Evolutionary conservation across 2,113 vertebrate genomes (phyloP).

Genomic region (Leptobrachium ailaonicum): DNA sequence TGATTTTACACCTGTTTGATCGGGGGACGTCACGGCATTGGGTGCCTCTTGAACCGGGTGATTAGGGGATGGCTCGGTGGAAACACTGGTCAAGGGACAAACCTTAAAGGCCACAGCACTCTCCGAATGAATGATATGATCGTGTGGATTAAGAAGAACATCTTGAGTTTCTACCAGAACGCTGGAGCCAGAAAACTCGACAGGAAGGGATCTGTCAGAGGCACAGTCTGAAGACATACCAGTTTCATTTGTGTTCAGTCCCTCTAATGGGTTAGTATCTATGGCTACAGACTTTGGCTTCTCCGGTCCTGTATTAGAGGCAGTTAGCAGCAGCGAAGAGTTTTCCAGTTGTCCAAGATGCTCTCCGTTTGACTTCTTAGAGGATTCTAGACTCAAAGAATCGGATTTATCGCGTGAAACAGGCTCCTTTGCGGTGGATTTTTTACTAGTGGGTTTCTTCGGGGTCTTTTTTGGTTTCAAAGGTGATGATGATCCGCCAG

Average conservation of each 20-base stretch:
- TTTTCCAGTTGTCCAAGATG: constrained; percentile 44
- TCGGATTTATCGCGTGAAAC: constrained; percentile 57
- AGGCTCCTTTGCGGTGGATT: constrained; percentile 57
- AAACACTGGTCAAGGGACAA: constrained; percentile 38
- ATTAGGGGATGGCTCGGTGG: constrained; percentile 48
- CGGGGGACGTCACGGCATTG: not conserved
- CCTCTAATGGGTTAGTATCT: not conserved
- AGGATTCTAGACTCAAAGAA: constrained; percentile 11
- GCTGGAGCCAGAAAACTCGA: constrained; percentile 38
- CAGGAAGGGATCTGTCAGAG: not conserved
- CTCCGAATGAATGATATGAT: constrained; percentile 31
- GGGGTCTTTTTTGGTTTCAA: constrained; percentile 70
- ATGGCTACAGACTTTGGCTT: not conserved
- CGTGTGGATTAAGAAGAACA: constrained; percentile 52
- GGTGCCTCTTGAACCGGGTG: constrained; percentile 51
- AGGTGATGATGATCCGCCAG: constrained; percentile 53
- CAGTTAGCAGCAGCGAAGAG: not conserved
- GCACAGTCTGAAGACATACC: not conserved
- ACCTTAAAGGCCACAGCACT: constrained; percentile 53
- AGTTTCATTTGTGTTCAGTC: not conserved
- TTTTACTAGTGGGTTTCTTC: constrained; percentile 76
- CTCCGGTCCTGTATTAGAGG: not conserved
- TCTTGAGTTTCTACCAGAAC: constrained; percentile 49
- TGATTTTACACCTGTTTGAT: not conserved
- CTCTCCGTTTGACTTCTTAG: constrained; percentile 29